Conservation (phyloP, 1,140 invertebrate species). For the Tetragonula clypearis region DNA sequence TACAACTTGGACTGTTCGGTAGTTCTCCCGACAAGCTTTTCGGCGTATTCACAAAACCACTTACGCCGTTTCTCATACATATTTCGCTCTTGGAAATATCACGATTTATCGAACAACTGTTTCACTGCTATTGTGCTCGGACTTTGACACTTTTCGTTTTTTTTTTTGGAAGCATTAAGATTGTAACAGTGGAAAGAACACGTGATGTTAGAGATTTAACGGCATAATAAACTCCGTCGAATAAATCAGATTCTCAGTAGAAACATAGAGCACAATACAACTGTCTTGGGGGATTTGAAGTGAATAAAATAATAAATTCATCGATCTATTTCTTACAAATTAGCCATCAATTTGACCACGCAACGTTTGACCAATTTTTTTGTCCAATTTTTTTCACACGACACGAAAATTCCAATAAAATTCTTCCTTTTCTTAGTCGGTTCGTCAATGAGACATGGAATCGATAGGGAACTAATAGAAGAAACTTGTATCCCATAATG, state of each 20-base stretch:
- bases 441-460: background rate
- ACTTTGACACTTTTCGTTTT: background rate
- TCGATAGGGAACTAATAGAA: conserved; percentile 22
- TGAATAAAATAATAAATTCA: no score
- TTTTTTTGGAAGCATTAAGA: no score
- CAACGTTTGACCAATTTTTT: no score
- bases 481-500: conserved; percentile 20
- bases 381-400: no score
- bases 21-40: background rate
- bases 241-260: background rate
- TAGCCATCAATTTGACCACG: no score
- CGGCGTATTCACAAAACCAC: no score
- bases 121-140: background rate
- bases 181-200: no score
- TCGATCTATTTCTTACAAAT: no score
- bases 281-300: background rate
- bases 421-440: background rate
- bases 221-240: background rate
- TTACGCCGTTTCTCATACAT: background rate
- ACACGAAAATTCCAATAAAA: background rate
- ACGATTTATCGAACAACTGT: background rate
- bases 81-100: background rate
- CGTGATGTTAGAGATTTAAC: background rate
- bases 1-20: background rate
- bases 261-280: background rate